phyloP scores from a whole-genome alignment of 2,113 vertebrate genomes.

The Turnix velox region DNA sequence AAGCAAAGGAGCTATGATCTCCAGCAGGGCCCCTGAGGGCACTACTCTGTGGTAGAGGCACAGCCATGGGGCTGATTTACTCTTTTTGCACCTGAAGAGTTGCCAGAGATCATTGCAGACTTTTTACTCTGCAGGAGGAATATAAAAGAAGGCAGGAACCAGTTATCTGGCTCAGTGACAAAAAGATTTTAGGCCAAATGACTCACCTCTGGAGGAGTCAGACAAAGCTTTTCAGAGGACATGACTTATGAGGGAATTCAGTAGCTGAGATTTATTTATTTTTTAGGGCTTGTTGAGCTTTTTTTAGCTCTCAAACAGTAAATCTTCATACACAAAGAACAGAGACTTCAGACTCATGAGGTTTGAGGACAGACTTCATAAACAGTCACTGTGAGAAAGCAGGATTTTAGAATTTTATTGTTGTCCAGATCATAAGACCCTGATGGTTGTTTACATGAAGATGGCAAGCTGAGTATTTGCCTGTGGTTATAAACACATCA shows the following conservation, averaged over 20 bases:
- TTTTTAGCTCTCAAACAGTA: slow-evolving; percentile 15
- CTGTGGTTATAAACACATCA: not conserved
- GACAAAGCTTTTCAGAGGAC: slow-evolving; percentile 34
- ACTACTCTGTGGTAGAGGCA: not conserved
- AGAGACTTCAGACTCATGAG: not conserved
- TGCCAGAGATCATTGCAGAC: not conserved
- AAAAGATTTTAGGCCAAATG: slow-evolving; percentile 34
- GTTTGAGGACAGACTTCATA: not conserved
- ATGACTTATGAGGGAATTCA: slow-evolving; percentile 14
- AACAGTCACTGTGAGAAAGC: not conserved
- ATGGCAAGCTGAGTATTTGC: not conserved
- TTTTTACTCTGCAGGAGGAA: not conserved
- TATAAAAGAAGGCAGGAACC: not conserved
- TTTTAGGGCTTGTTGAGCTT: not conserved
- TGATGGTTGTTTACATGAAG: not conserved
- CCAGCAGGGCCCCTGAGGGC: not conserved
- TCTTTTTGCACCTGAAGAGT: not conserved
- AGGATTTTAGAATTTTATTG: not conserved
- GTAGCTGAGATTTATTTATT: slow-evolving; percentile 33
- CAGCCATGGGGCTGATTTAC: not conserved
- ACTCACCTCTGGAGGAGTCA: slow-evolving; percentile 49
- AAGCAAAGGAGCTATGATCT: not conserved
- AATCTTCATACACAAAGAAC: slow-evolving; percentile 26
- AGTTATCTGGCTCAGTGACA: slow-evolving; percentile 19
- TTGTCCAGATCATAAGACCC: not conserved